Percentiles rank a stretch among this genome's conserved stretches.
Evolutionary conservation across 2,797 vertebrate species (phyloP).

Genomic region (Danio kyathit): DNA sequence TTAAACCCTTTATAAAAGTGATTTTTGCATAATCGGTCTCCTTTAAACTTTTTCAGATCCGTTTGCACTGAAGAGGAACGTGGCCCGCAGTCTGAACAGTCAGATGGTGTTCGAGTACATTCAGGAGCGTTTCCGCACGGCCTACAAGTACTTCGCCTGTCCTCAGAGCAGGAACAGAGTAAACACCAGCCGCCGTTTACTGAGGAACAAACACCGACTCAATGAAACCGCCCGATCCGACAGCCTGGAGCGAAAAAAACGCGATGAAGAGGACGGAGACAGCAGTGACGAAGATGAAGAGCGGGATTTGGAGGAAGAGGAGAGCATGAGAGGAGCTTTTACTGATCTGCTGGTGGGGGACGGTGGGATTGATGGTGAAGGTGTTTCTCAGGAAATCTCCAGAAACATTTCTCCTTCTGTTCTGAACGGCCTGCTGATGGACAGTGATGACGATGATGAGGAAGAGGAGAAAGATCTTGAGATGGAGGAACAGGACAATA

Average conservation of each 20-base stretch:
- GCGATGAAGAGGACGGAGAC: constrained; percentile 51
- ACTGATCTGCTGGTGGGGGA: constrained; percentile 65
- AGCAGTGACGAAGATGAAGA: constrained; percentile 65
- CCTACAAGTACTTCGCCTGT: constrained; percentile 96
- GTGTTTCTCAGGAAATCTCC: constrained; percentile 46
- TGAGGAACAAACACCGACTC: constrained; percentile 59
- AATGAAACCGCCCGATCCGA: not conserved
- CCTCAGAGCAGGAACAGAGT: constrained; percentile 85
- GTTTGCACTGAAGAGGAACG: constrained; percentile 96
- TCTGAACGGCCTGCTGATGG: constrained; percentile 81
- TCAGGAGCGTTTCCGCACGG: constrained; percentile 93
- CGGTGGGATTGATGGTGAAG: not conserved
- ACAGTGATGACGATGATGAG: constrained; percentile 72
- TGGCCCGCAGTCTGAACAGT: constrained; percentile 96
- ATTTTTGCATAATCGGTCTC: too few species aligned
- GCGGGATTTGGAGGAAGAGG: constrained; percentile 60
- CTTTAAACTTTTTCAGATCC: constrained; percentile 80
- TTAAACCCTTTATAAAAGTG: too few species aligned
- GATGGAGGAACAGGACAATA: constrained; percentile 70
- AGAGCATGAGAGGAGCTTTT: constrained; percentile 62
- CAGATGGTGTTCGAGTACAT: constrained; percentile 99
- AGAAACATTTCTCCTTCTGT: constrained; percentile 76
- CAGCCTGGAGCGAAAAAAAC: constrained; percentile 7
- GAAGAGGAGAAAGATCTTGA: constrained; percentile 50
- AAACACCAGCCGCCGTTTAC: constrained; percentile 64